Percentiles rank a stretch among this genome's conserved stretches.
Evolutionary conservation across 2,113 vertebrate species (phyloP).

Genomic region (Microtus oregoni): DNA sequence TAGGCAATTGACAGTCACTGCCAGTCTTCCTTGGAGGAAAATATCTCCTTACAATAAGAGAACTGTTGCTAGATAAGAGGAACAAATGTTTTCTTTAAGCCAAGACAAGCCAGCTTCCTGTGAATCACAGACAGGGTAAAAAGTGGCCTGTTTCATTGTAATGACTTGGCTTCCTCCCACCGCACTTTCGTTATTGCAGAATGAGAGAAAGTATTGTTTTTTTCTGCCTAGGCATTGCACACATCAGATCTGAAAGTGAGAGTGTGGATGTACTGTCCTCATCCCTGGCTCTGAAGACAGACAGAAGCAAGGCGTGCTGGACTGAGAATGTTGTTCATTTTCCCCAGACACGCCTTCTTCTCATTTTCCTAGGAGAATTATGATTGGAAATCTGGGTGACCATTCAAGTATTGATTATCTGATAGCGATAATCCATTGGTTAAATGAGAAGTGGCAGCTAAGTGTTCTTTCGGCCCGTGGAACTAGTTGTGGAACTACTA

Average conservation of each 20-base stretch:
- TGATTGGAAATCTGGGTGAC: background rate
- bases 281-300: background rate
- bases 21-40: constrained; percentile 63
- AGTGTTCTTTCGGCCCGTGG: background rate
- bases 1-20: constrained; percentile 71
- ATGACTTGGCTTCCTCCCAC: background rate
- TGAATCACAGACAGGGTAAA: background rate
- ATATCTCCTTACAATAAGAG: background rate
- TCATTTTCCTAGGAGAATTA: constrained; percentile 2
- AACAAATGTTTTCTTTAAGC: background rate
- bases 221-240: constrained; percentile 12
- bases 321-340: background rate
- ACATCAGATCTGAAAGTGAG: constrained; percentile 27
- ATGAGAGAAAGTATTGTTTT: background rate
- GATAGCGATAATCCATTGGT: background rate
- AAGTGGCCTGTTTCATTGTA: background rate
- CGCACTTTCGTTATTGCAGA: background rate
- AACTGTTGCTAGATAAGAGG: constrained; percentile 34
- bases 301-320: constrained; percentile 17
- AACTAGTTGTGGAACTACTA: background rate
- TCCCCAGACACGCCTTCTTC: background rate
- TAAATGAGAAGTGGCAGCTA: background rate
- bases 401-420: constrained; percentile 31
- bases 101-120: background rate
- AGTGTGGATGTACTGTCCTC: background rate